Evolutionary conservation across 2,888 invertebrate species (phyloP).

Genomic region (Crepidodera aurea): DNA sequence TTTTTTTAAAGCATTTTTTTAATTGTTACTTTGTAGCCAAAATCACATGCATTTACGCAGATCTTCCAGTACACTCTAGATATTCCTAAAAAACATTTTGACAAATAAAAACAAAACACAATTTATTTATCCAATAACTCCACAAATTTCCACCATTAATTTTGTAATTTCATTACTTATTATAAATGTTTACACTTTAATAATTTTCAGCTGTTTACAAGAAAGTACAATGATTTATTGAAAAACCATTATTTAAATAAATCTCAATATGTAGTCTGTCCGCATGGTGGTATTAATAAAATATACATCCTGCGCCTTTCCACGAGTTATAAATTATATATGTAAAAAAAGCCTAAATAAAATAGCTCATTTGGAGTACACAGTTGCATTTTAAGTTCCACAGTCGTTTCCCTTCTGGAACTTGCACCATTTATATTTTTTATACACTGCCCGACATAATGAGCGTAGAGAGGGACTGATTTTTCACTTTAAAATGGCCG

Average conservation of each 20-base stretch:
- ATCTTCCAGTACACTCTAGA: too few species aligned
- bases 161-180: constrained; percentile 15
- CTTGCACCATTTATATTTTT: not conserved
- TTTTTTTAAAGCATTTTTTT: too few species aligned
- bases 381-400: constrained; percentile 24
- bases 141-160: not conserved
- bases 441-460: constrained; percentile 36
- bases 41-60: too few species aligned
- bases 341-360: constrained; percentile 29
- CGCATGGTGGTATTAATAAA: constrained; percentile 32
- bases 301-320: constrained; percentile 39
- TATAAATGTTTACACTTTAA: constrained; percentile 21
- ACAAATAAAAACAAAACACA: not conserved
- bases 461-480: too few species aligned
- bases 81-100: too few species aligned
- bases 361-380: constrained; percentile 26
- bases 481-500: too few species aligned
- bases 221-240: constrained; percentile 32
- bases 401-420: constrained; percentile 15
- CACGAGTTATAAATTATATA: constrained; percentile 35
- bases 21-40: too few species aligned
- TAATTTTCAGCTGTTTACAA: constrained; percentile 33
- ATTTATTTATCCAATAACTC: not conserved
- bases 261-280: constrained; percentile 32
- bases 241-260: constrained; percentile 32